These are phyloP conservation scores for Trachelipus rathkii DNA, from an alignment of 1,140 invertebrate species.

Conservation along the genomic window DNA sequence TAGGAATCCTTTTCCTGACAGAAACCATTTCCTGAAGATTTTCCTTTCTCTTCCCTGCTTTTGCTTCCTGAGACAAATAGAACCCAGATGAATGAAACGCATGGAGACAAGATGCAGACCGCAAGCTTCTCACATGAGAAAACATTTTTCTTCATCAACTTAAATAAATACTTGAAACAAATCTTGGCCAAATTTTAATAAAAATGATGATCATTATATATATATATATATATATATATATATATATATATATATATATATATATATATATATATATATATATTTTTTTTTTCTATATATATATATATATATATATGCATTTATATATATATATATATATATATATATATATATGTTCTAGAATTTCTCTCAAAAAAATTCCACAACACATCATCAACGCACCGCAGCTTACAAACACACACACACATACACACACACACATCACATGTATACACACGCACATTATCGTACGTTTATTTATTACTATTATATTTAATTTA, in stretches of 20 bases:
- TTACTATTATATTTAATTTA: too few relatives aligned
- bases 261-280: too few relatives aligned
- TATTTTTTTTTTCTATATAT: too few relatives aligned
- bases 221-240: conserved; percentile 12
- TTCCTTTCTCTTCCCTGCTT: not conserved
- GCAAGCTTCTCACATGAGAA: conserved; percentile 1
- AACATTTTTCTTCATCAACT: conserved; percentile 28
- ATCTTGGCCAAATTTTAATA: conserved; percentile 34
- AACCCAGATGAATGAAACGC: not conserved
- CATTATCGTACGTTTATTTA: too few relatives aligned
- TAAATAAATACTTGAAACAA: conserved; percentile 29
- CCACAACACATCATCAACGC: too few relatives aligned
- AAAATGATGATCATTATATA: too few relatives aligned
- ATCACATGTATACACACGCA: too few relatives aligned
- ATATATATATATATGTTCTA: too few relatives aligned
- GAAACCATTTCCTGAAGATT: not conserved
- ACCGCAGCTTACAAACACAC: too few relatives aligned
- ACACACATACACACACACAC: too few relatives aligned
- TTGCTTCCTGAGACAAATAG: not conserved
- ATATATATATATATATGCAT: not conserved
- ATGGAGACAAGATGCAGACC: conserved; percentile 16
- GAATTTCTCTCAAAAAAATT: too few relatives aligned
- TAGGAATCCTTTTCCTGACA: not conserved
- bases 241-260: conserved; percentile 4
- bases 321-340: too few relatives aligned